These are phyloP conservation scores for Scolopax rusticola DNA, from an alignment of 2,797 vertebrate genomes.

Conservation along the genomic window DNA sequence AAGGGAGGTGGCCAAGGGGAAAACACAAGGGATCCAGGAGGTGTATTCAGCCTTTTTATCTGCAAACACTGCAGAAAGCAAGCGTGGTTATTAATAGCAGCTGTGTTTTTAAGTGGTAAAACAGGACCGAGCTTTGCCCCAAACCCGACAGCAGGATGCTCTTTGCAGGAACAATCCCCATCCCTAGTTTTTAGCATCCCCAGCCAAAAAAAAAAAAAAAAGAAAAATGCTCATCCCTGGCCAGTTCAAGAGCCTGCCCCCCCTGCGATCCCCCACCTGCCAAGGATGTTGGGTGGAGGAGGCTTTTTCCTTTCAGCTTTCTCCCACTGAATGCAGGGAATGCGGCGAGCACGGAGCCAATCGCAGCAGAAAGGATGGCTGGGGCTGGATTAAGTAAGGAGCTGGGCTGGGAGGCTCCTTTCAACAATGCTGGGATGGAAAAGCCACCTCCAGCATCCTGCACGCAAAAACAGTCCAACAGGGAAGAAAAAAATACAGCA, in stretches of 20 bases:
- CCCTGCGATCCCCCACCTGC: not conserved
- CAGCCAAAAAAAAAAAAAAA: not conserved
- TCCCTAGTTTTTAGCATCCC: not conserved
- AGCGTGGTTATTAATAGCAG: not conserved
- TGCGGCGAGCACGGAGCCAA: not conserved
- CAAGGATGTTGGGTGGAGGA: not conserved
- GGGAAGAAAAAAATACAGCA: not conserved
- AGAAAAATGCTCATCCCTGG: not conserved
- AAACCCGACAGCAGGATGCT: not conserved
- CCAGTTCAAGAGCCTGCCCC: not conserved
- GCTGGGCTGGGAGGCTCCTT: not conserved
- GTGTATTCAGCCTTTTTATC: not conserved
- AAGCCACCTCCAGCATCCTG: not conserved
- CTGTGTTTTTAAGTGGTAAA: not conserved
- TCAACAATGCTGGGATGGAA: not conserved
- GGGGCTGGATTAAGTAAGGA: not conserved
- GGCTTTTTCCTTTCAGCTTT: slow-evolving; percentile 33
- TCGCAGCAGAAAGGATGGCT: not conserved
- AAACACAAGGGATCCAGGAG: not conserved
- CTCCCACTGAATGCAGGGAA: slow-evolving; percentile 47
- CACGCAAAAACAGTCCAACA: not conserved
- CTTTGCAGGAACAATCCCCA: not conserved
- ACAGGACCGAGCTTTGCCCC: not conserved
- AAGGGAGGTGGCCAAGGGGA: slow-evolving; percentile 29
- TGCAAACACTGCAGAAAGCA: not conserved